phyloP scores from a whole-genome alignment of 53 echinoderm and acorn worm species.

The Paracentrotus lividus region DNA sequence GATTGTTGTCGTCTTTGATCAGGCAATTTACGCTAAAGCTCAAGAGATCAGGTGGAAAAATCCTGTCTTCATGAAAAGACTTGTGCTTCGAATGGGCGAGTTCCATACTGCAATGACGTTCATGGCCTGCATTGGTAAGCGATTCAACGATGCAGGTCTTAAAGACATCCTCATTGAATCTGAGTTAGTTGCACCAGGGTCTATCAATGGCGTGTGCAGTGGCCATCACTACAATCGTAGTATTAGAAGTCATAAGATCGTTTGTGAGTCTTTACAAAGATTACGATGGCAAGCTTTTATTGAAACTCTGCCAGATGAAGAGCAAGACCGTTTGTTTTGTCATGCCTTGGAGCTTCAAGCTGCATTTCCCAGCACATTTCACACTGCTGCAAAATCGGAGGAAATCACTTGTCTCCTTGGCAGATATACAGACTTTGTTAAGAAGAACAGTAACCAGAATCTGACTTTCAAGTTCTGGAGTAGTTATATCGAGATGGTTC shows the following conservation, averaged over 20 bases:
- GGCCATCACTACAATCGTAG: conserved; percentile 74
- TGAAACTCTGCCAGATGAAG: conserved; percentile 1
- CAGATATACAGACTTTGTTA: not conserved
- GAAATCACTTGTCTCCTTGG: not conserved
- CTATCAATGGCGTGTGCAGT: conserved; percentile 61
- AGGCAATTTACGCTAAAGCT: conserved; percentile 78
- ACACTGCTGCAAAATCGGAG: not conserved
- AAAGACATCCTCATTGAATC: conserved; percentile 71
- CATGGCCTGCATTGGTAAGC: conserved; percentile 77
- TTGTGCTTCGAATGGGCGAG: conserved; percentile 69
- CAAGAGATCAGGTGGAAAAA: conserved; percentile 74
- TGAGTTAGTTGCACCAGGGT: conserved; percentile 76
- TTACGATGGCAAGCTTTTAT: conserved; percentile 57
- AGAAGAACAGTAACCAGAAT: not conserved
- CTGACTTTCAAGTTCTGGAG: conserved; percentile 67
- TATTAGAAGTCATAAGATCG: conserved; percentile 76
- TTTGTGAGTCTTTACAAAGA: conserved; percentile 68
- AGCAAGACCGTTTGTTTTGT: not conserved
- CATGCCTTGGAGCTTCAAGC: not conserved
- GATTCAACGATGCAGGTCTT: conserved; percentile 72
- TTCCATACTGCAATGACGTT: conserved; percentile 69
- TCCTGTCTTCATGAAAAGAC: conserved; percentile 20
- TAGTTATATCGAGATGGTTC: conserved; percentile 58
- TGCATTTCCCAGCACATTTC: not conserved
- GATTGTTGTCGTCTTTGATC: conserved; percentile 70